phyloP scores from a whole-genome alignment of 2,113 vertebrate species.

The Orientallactaga bullata region DNA sequence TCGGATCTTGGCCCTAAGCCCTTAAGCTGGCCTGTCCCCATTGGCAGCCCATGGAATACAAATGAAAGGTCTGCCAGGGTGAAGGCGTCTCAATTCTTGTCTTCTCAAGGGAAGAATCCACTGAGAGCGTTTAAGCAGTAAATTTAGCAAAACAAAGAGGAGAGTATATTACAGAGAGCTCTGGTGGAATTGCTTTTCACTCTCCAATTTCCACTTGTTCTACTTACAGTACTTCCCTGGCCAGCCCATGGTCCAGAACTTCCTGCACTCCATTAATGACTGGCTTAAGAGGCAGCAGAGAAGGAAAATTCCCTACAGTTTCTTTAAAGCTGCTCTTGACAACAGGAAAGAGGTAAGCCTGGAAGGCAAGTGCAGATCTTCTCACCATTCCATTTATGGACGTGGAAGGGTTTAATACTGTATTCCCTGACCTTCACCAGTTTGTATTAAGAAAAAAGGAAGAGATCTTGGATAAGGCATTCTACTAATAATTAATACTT shows the following conservation, averaged over 20 bases:
- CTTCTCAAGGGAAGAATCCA: slow-evolving; percentile 6
- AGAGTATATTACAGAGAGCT: neutral
- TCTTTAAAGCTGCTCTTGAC: slow-evolving; percentile 88
- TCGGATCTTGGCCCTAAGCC: slow-evolving; percentile 72
- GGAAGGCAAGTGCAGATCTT: neutral
- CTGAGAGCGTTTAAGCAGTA: neutral
- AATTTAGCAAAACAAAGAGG: neutral
- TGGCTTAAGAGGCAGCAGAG: slow-evolving; percentile 88
- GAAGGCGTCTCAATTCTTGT: neutral
- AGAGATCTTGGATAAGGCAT: neutral
- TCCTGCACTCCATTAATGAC: slow-evolving; percentile 85
- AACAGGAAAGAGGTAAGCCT: slow-evolving; percentile 89
- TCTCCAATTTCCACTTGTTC: fast-evolving
- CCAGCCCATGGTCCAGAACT: slow-evolving; percentile 89
- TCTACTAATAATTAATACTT: neutral
- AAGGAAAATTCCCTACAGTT: slow-evolving; percentile 85
- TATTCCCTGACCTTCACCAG: neutral
- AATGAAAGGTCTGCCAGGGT: slow-evolving; percentile 30
- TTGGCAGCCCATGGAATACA: slow-evolving; percentile 40
- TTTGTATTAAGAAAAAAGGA: neutral
- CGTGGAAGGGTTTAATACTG: neutral
- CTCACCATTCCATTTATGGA: neutral
- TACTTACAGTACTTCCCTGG: slow-evolving; percentile 93
- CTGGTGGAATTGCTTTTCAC: neutral
- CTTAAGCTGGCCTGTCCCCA: neutral